phyloP scores from a whole-genome alignment of 2,113 vertebrate genomes.

The Psilopogon haemacephalus region DNA sequence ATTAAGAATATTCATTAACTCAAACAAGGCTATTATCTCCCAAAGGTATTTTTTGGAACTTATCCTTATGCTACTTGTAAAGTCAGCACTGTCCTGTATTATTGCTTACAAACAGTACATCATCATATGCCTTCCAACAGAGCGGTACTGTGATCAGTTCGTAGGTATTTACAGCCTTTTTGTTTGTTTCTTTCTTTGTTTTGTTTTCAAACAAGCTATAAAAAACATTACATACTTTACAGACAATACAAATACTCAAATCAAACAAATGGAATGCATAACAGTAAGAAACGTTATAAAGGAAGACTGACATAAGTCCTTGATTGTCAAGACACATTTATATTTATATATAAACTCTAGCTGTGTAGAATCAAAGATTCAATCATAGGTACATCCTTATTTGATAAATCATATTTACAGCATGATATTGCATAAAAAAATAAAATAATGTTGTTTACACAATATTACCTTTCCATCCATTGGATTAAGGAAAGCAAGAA shows the following conservation, averaged over 20 bases:
- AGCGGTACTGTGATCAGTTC: conserved; percentile 77
- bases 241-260: conserved; percentile 88
- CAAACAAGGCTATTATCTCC: conserved; percentile 73
- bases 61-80: conserved; percentile 78
- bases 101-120: conserved; percentile 84
- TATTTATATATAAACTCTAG: conserved; percentile 87
- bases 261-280: conserved; percentile 83
- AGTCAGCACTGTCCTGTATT: conserved; percentile 81
- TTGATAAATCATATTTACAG: conserved; percentile 84
- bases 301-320: conserved; percentile 85
- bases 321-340: conserved; percentile 90
- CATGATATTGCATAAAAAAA: conserved; percentile 86
- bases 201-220: conserved; percentile 79
- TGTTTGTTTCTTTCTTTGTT: neutral
- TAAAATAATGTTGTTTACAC: conserved; percentile 85
- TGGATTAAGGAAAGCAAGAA: conserved; percentile 85
- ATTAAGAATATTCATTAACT: conserved; percentile 72
- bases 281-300: conserved; percentile 81
- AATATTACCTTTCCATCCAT: conserved; percentile 83
- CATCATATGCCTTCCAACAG: conserved; percentile 78
- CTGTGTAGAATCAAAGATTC: conserved; percentile 86
- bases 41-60: conserved; percentile 78
- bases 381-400: conserved; percentile 83
- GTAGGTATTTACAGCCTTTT: conserved; percentile 78
- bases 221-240: conserved; percentile 94